Evolutionary conservation across 2,888 invertebrate species (phyloP).

Genomic region (Tillus elongatus): DNA sequence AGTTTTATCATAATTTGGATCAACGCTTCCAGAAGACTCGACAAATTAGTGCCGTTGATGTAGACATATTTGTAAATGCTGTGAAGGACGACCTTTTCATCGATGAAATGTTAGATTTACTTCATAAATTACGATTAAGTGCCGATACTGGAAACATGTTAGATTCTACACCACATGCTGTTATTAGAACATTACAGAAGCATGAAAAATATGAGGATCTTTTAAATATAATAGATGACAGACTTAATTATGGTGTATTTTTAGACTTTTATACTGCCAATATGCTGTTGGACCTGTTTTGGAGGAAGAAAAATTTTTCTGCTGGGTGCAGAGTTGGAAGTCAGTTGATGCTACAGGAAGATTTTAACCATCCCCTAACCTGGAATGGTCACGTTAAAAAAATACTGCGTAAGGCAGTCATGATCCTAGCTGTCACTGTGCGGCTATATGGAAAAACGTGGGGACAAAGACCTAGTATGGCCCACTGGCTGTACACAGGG

Average conservation of each 20-base stretch:
- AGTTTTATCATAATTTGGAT: constrained; percentile 63
- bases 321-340: constrained; percentile 70
- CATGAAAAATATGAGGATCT: constrained; percentile 54
- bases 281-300: constrained; percentile 68
- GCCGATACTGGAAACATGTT: constrained; percentile 61
- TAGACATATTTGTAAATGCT: constrained; percentile 72
- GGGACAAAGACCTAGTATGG: too few relatives aligned
- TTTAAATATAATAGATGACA: constrained; percentile 65
- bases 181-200: constrained; percentile 53
- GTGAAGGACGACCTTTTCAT: constrained; percentile 48
- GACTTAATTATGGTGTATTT: constrained; percentile 82
- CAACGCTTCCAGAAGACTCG: constrained; percentile 53
- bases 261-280: constrained; percentile 74
- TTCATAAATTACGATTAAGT: constrained; percentile 63
- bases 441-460: too few relatives aligned
- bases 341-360: constrained; percentile 83
- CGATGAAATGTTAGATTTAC: constrained; percentile 64
- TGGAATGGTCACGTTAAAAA: too few relatives aligned
- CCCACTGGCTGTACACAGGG: too few relatives aligned
- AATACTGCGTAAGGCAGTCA: too few relatives aligned
- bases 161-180: constrained; percentile 76
- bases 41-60: constrained; percentile 65
- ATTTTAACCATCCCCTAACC: constrained; percentile 62
- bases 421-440: too few relatives aligned
- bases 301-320: constrained; percentile 57